Evolutionary conservation across 2,888 invertebrate species (phyloP).

Genomic region (Chalcis sispes): DNA sequence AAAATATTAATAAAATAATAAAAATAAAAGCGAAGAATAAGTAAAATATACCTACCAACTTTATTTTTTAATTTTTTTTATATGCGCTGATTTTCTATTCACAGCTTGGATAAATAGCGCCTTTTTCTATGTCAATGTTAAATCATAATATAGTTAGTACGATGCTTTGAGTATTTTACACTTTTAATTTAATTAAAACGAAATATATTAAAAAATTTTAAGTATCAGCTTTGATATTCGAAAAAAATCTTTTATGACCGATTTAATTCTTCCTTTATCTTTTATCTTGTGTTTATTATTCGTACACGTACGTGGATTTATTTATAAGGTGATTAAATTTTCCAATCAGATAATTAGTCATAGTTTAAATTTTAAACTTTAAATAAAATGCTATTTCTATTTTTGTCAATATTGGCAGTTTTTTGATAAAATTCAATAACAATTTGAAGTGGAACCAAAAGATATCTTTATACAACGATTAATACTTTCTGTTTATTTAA

Average conservation of each 20-base stretch:
- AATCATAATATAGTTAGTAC: background rate
- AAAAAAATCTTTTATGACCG: background rate
- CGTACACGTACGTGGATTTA: background rate
- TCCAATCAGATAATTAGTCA: constrained; percentile 30
- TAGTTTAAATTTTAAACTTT: constrained; percentile 12
- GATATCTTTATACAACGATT: too few species aligned
- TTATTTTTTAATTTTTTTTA: background rate
- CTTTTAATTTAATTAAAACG: too few species aligned
- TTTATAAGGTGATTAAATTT: constrained; percentile 6
- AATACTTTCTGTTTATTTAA: too few species aligned
- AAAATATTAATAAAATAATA: background rate
- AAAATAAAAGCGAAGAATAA: background rate
- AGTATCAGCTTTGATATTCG: too few species aligned
- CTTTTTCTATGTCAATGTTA: background rate
- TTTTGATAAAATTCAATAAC: too few species aligned
- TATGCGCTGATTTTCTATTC: constrained; percentile 4
- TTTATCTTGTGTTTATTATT: constrained; percentile 12
- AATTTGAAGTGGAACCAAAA: too few species aligned
- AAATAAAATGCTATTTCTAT: too few species aligned
- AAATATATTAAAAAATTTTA: too few species aligned
- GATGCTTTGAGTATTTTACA: too few species aligned
- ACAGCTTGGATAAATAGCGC: background rate
- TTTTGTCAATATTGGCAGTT: too few species aligned
- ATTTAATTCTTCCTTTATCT: constrained; percentile 10
- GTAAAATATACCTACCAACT: background rate